phyloP scores from a whole-genome alignment of 2,797 vertebrate species.

The Uromys caudimaculatus region DNA sequence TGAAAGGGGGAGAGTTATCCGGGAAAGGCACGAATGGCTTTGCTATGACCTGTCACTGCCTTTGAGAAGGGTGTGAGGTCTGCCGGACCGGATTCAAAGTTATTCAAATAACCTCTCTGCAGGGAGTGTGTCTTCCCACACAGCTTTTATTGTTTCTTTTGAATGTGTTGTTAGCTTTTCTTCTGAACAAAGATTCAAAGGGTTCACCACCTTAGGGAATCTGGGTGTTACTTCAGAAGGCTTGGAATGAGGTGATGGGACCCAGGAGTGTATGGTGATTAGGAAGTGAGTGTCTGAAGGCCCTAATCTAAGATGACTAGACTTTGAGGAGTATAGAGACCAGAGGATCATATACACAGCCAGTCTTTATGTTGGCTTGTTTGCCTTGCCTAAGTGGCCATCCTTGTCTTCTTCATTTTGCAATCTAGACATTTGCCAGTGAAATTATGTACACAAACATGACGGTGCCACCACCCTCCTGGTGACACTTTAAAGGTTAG shows the following conservation, averaged over 20 bases:
- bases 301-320: fast-evolving
- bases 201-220: not conserved
- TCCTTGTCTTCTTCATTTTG: not conserved
- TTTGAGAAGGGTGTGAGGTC: not conserved
- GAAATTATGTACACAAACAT: fast-evolving
- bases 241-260: fast-evolving
- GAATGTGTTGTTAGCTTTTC: not conserved
- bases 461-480: not conserved
- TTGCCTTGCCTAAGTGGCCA: fast-evolving
- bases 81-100: not conserved
- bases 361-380: fast-evolving
- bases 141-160: not conserved
- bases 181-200: not conserved
- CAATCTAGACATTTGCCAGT: not conserved
- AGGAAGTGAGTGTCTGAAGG: fast-evolving
- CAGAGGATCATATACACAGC: fast-evolving
- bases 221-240: too few relatives aligned
- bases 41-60: constrained; percentile 20
- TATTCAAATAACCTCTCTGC: not conserved
- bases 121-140: not conserved
- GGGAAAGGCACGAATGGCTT: constrained; percentile 53
- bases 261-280: fast-evolving
- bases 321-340: fast-evolving
- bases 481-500: not conserved
- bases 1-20: constrained; percentile 69